Base-by-base conservation (phyloP, 2,888 invertebrate genomes). In the Ctenicera cuprea region DNA sequence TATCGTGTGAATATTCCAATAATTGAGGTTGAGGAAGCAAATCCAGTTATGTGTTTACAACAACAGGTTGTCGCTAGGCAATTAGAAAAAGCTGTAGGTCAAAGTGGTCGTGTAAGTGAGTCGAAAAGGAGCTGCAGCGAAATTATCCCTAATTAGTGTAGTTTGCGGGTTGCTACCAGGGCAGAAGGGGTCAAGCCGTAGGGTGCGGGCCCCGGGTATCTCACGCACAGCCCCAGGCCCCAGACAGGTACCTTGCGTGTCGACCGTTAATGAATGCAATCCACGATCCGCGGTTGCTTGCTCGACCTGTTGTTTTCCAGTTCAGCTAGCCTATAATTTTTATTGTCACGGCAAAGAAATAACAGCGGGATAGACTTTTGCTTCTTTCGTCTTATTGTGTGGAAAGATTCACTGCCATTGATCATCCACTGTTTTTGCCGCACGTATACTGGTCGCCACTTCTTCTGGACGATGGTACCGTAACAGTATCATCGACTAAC, bases 251-350 rank as follows among this genome's bases (percentile, higher is more conserved):
- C 81, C 81, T 86, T 88, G 89, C 88, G 89, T 88, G 89, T 87
- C 87, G 86, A 79, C 80, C 83, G 87, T 87, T 89, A 89, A 89
- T 89, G 89, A 89, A 89, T 89, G 89, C 89, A 88, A 89, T 88
- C 88, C 89, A 88, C 89, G 88, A 89, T 88, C 88, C 87, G 81
- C 81, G 81, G 83, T 83, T 82, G 85, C 84, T 83, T 82, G 85
- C 84, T 84, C 84, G 88, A 88, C 89, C 89, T 88, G 89, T 89
- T 89, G 89, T 89, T 89, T 89, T 89, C 89, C 89, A 89, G 88
- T 88, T 88, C 88, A 89, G 88, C 88, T 89, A 88, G 89, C 87
- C 89, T 89, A 89, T 89, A 89, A 89, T 89, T 89, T 89, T 89
- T 89, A 89, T 89, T 89, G 89, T 89, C 89, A 89, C 89, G 89